These are phyloP conservation scores for Coilia nasus DNA, from an alignment of 2,797 vertebrate genomes.

Conservation along the genomic window DNA sequence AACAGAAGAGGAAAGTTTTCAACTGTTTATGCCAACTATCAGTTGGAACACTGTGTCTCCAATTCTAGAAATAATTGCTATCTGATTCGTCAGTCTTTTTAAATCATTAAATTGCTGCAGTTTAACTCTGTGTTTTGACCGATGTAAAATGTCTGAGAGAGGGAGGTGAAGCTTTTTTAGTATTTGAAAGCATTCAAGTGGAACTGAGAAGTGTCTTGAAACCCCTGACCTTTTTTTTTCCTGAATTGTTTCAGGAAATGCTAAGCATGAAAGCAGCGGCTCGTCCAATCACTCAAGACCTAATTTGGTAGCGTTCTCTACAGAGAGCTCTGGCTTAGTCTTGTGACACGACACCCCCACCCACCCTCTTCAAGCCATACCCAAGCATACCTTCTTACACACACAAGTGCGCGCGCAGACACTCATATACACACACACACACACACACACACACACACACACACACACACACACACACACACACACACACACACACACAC, in stretches of 20 bases:
- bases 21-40: too few relatives aligned
- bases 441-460: too few relatives aligned
- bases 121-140: too few relatives aligned
- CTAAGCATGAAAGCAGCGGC: not conserved
- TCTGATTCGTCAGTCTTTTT: not conserved
- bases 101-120: too few relatives aligned
- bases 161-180: too few relatives aligned
- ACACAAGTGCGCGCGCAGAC: not conserved
- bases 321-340: not conserved
- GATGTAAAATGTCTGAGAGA: too few relatives aligned
- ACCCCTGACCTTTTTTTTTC: not conserved
- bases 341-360: slow-evolving; percentile 6
- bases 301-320: slow-evolving; percentile 16
- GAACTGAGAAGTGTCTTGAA: too few relatives aligned
- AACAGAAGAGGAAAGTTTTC: too few relatives aligned
- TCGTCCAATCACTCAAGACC: slow-evolving; percentile 18
- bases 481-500: too few relatives aligned
- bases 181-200: too few relatives aligned
- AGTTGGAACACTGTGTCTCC: not conserved
- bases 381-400: not conserved
- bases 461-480: too few relatives aligned
- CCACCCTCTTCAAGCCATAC: not conserved
- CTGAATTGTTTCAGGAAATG: not conserved
- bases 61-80: not conserved
- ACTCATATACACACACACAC: too few relatives aligned